A percentile compares a stretch with the other conserved stretches of the same genome.
These are phyloP conservation scores for Drepana arcuata DNA, from an alignment of 1,140 invertebrate genomes.

Conservation along the genomic window DNA sequence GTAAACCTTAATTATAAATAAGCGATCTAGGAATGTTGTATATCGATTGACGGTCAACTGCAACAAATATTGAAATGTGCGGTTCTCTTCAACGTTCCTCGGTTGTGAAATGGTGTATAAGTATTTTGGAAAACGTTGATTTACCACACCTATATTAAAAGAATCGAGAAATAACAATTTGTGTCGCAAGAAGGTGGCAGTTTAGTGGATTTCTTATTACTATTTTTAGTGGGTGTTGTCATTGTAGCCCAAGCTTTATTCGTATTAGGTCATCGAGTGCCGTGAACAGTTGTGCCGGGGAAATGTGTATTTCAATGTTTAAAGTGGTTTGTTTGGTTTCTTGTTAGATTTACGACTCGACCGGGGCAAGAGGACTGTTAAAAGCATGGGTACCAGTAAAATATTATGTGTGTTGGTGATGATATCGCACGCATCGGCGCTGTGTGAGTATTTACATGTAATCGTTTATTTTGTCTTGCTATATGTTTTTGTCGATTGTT, in stretches of 20 bases:
- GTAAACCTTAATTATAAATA: not conserved
- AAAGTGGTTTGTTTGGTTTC: slow-evolving; percentile 54
- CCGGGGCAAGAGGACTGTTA: slow-evolving; percentile 39
- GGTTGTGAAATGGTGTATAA: slow-evolving; percentile 25
- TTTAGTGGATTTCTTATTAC: slow-evolving; percentile 41
- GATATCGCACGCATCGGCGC: slow-evolving; percentile 43
- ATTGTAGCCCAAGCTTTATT: slow-evolving; percentile 52
- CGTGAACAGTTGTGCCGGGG: slow-evolving; percentile 61
- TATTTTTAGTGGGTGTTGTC: slow-evolving; percentile 71
- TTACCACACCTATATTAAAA: too few relatives aligned
- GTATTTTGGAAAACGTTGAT: slow-evolving; percentile 17
- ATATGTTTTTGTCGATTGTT: slow-evolving; percentile 8
- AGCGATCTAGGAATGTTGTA: slow-evolving; percentile 21
- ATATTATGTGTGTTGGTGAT: slow-evolving; percentile 49
- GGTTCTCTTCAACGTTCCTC: slow-evolving; percentile 30
- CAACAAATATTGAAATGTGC: slow-evolving; percentile 38
- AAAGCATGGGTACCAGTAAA: slow-evolving; percentile 48
- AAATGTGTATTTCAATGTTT: slow-evolving; percentile 49
- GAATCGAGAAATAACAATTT: slow-evolving; percentile 29
- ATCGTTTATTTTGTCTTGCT: slow-evolving; percentile 4
- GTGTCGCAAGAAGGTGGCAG: slow-evolving; percentile 24
- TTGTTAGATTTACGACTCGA: slow-evolving; percentile 42
- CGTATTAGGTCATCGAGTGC: slow-evolving; percentile 68
- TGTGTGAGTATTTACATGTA: slow-evolving; percentile 50
- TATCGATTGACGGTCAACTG: slow-evolving; percentile 52